These are phyloP conservation scores for Malacoraja senta DNA, from an alignment of 2,797 vertebrate species.

Conservation along the genomic window DNA sequence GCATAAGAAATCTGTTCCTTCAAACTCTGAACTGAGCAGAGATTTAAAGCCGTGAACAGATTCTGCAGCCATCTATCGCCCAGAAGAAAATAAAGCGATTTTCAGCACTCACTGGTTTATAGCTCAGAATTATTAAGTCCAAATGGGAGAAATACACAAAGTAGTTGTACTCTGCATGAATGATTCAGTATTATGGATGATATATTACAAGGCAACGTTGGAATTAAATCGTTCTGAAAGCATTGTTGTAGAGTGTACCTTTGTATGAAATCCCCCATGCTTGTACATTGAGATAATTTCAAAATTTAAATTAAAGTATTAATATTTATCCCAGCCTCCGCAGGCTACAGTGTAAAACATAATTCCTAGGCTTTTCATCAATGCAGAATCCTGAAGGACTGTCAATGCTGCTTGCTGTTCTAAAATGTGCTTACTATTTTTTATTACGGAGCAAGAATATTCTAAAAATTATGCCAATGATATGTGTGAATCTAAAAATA, in stretches of 20 bases:
- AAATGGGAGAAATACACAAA: constrained; percentile 8
- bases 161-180: background rate
- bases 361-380: background rate
- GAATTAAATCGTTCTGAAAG: background rate
- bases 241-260: background rate
- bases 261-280: background rate
- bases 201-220: constrained; percentile 6
- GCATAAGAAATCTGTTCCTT: no score
- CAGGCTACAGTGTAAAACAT: background rate
- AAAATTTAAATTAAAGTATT: background rate
- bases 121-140: background rate
- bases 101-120: background rate
- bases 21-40: background rate
- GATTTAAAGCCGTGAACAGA: background rate
- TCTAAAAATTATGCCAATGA: background rate
- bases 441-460: background rate
- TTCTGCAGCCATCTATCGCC: background rate
- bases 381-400: background rate
- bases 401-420: background rate
- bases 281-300: background rate
- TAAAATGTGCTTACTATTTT: background rate
- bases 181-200: background rate
- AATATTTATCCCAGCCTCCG: background rate
- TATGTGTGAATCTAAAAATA: background rate
- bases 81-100: background rate